phyloP scores from a whole-genome alignment of 1,140 invertebrate genomes.

The Leptinotarsa defecta region DNA sequence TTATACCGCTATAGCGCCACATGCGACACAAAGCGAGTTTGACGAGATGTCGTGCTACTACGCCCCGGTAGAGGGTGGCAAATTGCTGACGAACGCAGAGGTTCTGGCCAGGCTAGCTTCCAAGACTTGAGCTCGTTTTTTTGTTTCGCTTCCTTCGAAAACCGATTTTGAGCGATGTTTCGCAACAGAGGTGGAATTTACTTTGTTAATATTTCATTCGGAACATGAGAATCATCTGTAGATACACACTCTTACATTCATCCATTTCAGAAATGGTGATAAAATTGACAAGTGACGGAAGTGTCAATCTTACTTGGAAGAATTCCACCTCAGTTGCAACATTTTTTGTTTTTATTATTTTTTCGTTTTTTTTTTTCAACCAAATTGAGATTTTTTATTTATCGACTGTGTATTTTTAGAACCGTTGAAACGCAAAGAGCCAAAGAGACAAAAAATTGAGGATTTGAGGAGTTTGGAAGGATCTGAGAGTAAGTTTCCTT shows the following conservation, averaged over 20 bases:
- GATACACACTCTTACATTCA: too few relatives aligned
- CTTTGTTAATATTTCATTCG: background rate
- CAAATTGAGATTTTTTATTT: background rate
- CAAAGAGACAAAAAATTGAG: conserved; percentile 66
- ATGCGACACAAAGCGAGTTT: conserved; percentile 82
- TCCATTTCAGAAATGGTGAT: too few relatives aligned
- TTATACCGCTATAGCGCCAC: conserved; percentile 80
- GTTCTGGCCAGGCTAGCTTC: conserved; percentile 38
- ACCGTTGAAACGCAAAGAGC: conserved; percentile 56
- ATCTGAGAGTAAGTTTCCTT: conserved; percentile 64
- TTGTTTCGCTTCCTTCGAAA: conserved; percentile 13
- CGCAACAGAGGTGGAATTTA: too few relatives aligned
- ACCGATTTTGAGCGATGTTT: background rate
- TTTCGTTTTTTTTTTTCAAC: background rate
- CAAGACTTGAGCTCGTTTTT: conserved; percentile 42
- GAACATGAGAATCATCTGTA: too few relatives aligned
- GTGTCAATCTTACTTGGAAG: too few relatives aligned
- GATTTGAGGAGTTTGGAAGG: conserved; percentile 61
- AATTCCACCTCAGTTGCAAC: too few relatives aligned
- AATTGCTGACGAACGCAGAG: conserved; percentile 59
- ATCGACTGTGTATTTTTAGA: conserved; percentile 52
- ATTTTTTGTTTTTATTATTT: too few relatives aligned
- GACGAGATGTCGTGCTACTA: conserved; percentile 87
- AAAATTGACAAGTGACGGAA: too few relatives aligned
- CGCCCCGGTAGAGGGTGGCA: conserved; percentile 78